phyloP scores from a whole-genome alignment of 1,140 invertebrate genomes.

The Drosophila miranda region DNA sequence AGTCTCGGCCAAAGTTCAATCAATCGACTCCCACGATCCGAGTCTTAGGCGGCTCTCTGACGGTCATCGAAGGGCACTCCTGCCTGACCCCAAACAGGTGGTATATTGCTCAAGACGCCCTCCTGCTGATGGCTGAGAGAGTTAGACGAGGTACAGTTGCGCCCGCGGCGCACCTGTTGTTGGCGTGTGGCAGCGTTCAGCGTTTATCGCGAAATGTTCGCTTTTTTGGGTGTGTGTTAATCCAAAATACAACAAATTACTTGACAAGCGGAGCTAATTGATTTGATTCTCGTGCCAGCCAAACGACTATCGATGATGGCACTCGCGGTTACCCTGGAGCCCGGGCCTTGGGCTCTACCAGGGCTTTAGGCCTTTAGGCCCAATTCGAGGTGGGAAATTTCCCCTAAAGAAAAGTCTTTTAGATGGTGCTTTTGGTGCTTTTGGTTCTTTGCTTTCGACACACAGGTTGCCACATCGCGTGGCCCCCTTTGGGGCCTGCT shows the following conservation, averaged over 20 bases:
- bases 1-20: neutral
- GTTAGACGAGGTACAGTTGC: slow-evolving; percentile 14
- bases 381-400: too few relatives aligned
- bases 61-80: too few relatives aligned
- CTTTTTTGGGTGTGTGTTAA: slow-evolving; percentile 40
- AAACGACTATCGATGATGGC: slow-evolving; percentile 13
- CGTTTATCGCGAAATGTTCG: slow-evolving; percentile 54
- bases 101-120: too few relatives aligned
- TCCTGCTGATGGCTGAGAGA: too few relatives aligned
- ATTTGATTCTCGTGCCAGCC: slow-evolving; percentile 69
- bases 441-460: too few relatives aligned
- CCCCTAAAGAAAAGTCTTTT: too few relatives aligned
- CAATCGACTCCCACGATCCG: neutral
- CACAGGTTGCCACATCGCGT: slow-evolving; percentile 1
- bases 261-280: slow-evolving; percentile 73
- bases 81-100: too few relatives aligned
- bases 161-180: neutral
- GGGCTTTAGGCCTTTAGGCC: neutral
- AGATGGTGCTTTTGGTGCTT: too few relatives aligned
- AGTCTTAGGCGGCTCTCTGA: too few relatives aligned
- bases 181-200: slow-evolving; percentile 57
- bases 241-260: slow-evolving; percentile 71
- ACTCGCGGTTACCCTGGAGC: neutral
- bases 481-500: slow-evolving; percentile 21
- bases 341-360: neutral